These are phyloP conservation scores for Cyanistes caeruleus DNA, from an alignment of 2,113 vertebrate genomes.

Conservation along the genomic window DNA sequence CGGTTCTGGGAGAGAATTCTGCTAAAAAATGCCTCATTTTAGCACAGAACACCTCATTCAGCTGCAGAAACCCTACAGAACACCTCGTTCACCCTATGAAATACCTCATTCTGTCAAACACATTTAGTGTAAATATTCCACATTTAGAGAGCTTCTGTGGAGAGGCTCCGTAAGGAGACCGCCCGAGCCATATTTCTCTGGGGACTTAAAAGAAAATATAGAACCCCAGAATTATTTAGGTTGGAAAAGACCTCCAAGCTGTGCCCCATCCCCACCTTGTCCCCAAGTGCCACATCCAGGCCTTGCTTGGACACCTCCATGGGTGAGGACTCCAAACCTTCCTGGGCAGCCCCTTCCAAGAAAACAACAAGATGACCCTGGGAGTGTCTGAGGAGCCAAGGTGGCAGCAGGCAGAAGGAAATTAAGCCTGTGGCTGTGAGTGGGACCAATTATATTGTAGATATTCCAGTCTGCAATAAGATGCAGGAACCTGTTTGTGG, in stretches of 20 bases:
- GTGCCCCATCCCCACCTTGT: not conserved
- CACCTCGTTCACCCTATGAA: not conserved
- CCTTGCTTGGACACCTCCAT: not conserved
- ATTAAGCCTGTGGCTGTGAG: not conserved
- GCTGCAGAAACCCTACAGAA: rapidly evolving
- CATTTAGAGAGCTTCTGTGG: not conserved
- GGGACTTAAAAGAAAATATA: not conserved
- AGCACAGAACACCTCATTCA: not conserved
- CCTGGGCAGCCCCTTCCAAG: not conserved
- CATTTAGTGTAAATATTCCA: not conserved
- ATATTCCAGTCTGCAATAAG: not conserved
- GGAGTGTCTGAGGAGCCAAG: not conserved
- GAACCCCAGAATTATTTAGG: not conserved
- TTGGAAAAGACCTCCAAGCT: not conserved
- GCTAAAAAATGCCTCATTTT: not conserved
- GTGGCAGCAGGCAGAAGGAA: not conserved
- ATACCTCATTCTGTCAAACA: not conserved
- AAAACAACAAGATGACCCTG: not conserved
- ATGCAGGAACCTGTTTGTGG: not conserved
- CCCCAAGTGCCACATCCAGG: not conserved
- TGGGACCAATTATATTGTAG: not conserved
- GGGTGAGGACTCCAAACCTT: not conserved
- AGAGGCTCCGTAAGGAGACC: not conserved
- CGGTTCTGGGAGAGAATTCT: not conserved
- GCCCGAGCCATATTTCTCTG: not conserved